Percentiles rank a stretch among this genome's conserved stretches.
Evolutionary conservation across 2,888 invertebrate species (phyloP).

Genomic region (Zhuqinia jingwanae): DNA sequence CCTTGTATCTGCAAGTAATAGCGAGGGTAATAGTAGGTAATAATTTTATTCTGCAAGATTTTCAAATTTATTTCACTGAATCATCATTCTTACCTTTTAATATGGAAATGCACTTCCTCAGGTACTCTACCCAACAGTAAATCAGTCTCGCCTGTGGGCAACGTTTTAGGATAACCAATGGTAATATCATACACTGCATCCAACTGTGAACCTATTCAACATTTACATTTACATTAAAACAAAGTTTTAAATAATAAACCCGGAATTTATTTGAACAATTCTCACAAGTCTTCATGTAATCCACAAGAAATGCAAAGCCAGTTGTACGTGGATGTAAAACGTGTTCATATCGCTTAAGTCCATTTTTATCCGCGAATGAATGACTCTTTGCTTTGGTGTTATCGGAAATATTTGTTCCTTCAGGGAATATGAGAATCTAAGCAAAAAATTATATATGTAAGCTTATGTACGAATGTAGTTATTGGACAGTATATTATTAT

Average conservation of each 20-base stretch:
- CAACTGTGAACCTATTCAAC: conserved; percentile 83
- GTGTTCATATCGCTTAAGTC: conserved; percentile 86
- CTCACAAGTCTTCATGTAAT: conserved; percentile 82
- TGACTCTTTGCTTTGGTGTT: conserved; percentile 87
- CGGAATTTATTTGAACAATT: no score
- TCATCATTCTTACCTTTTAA: conserved; percentile 85
- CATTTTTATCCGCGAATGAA: conserved; percentile 85
- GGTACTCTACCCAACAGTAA: conserved; percentile 87
- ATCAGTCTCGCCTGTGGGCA: conserved; percentile 89
- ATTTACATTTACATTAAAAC: no score
- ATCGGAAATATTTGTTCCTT: conserved; percentile 91
- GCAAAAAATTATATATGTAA: conserved; percentile 57
- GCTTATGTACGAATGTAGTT: no score
- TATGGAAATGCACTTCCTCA: conserved; percentile 88
- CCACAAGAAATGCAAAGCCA: conserved; percentile 84
- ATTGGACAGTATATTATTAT: no score
- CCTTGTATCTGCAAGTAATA: conserved; percentile 84
- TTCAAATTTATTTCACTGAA: background rate
- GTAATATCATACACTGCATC: conserved; percentile 93
- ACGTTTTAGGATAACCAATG: conserved; percentile 89
- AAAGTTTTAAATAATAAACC: conserved; percentile 9
- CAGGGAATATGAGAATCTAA: conserved; percentile 91
- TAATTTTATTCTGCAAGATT: background rate
- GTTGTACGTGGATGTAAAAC: conserved; percentile 93
- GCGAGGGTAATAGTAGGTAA: no score